These are phyloP conservation scores for Oeneis ivallda DNA, from an alignment of 2,888 invertebrate genomes.

Conservation along the genomic window DNA sequence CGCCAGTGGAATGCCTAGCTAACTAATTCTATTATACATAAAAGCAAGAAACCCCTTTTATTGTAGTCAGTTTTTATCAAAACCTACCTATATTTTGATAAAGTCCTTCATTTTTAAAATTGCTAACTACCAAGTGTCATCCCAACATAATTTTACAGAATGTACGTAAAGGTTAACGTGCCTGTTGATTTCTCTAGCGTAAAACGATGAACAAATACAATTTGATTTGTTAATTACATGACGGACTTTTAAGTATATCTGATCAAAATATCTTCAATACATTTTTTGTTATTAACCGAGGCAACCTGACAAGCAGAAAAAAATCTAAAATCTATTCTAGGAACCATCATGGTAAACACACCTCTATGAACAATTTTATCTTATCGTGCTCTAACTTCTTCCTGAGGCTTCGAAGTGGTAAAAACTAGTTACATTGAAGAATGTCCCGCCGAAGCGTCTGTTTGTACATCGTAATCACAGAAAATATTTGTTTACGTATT, in stretches of 20 bases:
- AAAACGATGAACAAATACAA: background rate
- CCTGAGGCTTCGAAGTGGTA: background rate
- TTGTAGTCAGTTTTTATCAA: no score
- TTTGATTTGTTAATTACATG: conserved; percentile 8
- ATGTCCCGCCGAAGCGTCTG: no score
- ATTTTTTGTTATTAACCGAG: conserved; percentile 13
- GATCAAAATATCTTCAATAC: conserved; percentile 10
- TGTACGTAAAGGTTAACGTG: background rate
- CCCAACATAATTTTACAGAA: background rate
- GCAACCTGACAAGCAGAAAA: conserved; percentile 13
- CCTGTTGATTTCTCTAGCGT: background rate
- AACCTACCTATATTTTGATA: no score
- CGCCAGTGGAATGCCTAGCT: no score
- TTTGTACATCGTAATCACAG: no score
- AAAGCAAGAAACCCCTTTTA: no score
- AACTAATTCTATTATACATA: no score
- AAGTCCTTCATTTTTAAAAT: background rate
- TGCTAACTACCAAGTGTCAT: background rate
- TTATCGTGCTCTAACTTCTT: conserved; percentile 9
- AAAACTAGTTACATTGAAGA: background rate
- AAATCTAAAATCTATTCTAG: conserved; percentile 8
- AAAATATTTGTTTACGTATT: no score
- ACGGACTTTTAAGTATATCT: conserved; percentile 1
- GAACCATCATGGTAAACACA: conserved; percentile 6
- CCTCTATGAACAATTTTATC: conserved; percentile 2